A percentile compares a stretch with the other conserved stretches of the same genome.
Evolutionary conservation across 2,113 vertebrate species (phyloP).

Genomic region (Opisthocomus hoazin): DNA sequence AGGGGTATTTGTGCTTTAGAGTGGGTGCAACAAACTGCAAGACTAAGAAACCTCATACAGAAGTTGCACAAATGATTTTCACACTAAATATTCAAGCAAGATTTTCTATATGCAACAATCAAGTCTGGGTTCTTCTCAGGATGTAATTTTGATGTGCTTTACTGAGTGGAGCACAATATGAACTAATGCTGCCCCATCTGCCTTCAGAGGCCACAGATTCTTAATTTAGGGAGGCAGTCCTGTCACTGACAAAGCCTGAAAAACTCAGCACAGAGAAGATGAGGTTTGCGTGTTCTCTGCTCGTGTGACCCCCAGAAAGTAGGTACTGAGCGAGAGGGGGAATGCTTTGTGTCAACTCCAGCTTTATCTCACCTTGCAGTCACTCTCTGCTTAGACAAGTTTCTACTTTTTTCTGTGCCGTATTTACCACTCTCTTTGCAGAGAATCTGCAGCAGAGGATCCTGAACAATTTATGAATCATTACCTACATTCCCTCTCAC

Average conservation of each 20-base stretch:
- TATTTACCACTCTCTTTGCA: background rate
- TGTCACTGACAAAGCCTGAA: background rate
- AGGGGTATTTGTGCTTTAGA: background rate
- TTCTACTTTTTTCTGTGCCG: background rate
- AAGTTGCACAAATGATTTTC: background rate
- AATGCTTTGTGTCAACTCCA: background rate
- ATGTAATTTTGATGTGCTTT: background rate
- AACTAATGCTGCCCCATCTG: background rate
- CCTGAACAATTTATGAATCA: background rate
- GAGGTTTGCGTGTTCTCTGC: background rate
- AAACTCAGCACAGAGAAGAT: background rate
- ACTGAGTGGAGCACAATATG: background rate
- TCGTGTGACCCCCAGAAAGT: background rate
- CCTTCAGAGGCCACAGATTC: background rate
- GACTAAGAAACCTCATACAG: background rate
- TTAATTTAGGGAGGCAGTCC: background rate
- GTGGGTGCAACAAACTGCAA: background rate
- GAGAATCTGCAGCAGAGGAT: background rate
- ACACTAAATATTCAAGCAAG: background rate
- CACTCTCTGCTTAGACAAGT: background rate
- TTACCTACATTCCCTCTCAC: background rate
- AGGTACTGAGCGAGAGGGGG: fast-evolving
- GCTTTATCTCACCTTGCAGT: background rate
- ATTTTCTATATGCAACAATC: background rate
- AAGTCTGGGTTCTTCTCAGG: background rate